These are phyloP conservation scores for Tylochromis polylepis DNA, from an alignment of 2,113 vertebrate genomes.

Conservation along the genomic window DNA sequence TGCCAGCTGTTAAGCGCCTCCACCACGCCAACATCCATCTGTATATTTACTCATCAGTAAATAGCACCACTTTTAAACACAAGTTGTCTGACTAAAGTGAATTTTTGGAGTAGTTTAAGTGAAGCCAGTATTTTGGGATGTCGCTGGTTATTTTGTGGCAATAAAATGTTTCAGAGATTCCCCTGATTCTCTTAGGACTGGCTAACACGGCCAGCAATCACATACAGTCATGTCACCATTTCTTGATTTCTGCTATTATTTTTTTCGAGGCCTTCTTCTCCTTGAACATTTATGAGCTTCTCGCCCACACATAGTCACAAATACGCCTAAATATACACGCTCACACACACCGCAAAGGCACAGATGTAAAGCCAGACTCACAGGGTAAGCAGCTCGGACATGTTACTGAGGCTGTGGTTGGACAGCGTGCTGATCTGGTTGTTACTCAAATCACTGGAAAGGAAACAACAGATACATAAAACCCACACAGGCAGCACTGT, in stretches of 20 bases:
- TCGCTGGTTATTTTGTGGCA: background rate
- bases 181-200: background rate
- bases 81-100: background rate
- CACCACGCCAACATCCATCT: background rate
- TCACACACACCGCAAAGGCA: slow-evolving; percentile 12
- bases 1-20: background rate
- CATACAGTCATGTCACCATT: background rate
- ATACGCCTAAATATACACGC: background rate
- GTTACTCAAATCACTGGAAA: slow-evolving; percentile 98
- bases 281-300: background rate
- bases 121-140: background rate
- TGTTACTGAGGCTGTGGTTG: slow-evolving; percentile 99
- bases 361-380: slow-evolving; percentile 79
- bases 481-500: slow-evolving; percentile 25
- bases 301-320: background rate
- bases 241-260: background rate
- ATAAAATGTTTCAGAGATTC: background rate
- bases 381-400: slow-evolving; percentile 97
- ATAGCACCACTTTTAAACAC: background rate
- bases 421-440: slow-evolving; percentile 99
- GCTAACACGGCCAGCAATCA: background rate
- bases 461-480: slow-evolving; percentile 64
- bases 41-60: background rate
- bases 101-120: background rate
- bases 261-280: background rate